Base-by-base conservation (phyloP, 1,140 invertebrate genomes). In the Theocolax elegans region DNA sequence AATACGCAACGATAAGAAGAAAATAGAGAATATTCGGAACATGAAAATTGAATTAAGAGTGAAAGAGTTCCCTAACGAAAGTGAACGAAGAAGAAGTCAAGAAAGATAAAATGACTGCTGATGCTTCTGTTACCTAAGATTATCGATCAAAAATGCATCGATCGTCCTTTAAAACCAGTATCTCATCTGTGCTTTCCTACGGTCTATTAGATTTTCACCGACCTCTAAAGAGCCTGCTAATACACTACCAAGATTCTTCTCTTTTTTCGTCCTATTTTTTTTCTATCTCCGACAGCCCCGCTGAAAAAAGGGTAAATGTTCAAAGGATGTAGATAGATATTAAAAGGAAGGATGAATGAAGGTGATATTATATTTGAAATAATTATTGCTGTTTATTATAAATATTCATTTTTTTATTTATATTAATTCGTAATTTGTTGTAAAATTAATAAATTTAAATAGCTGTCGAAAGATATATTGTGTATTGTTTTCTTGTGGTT, bases 141-240 rank as follows among this genome's bases (percentile, higher is more conserved):
- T 46, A 46, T 4, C 42, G 3, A 21, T 3, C 2, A 12, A 29
- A 23, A 31, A 31, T 19, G 72, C 71, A 77, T 60, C 53, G 56
- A 67, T 73, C 75, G 71, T 73, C 73, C 72, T 71, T 67, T 70
- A 66, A 71, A 77, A 74, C 77, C 77, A 77, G 80, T 81, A 77
- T 78, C 75, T 81, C 79, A 80, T 80, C 78, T 72, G 75, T 73
- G 65, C 76, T 77, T n/a, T 44, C 17, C 15, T 73, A 77, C 71
- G 75, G 76, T 82, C 77, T 82, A 82, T 83, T 83, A 81, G 78
- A 81, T 82, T 82, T 80, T 76, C 76, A 81, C 76, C 69, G 76
- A 73, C 71, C 70, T 82, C 78, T 63, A 63, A 63, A 63, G 60
- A 63, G 46, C 25, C 60, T 49, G 27, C 40, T 21, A 49, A 44